Evolutionary conservation across 1,140 invertebrate species (phyloP), one percentile per base, ranked within the genome.

Genomic region (Zaprionus gabonicus): DNA sequence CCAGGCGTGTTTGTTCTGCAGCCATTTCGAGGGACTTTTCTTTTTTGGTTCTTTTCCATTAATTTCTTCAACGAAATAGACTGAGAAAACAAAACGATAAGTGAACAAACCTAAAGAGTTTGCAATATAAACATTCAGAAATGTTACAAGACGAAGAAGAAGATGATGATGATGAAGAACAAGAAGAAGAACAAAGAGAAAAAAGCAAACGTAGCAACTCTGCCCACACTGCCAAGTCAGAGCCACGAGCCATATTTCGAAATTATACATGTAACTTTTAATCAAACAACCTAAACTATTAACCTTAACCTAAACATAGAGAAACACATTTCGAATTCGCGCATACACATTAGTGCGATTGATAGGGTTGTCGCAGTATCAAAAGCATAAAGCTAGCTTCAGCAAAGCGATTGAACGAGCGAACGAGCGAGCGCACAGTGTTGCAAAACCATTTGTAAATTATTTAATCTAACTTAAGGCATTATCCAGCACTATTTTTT

Each of bases 171-270:
- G 31, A 38, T 56, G 23, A 57, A 58, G 27, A 56, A 57, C 23
- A 55, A 62, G 36, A 57, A 58, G 27, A 56, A 62, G 31, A 55
- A 60, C 51, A 57, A 64, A 46, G 31, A 51, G 49, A 78, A 68
- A 57, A 31, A 74, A 55, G 55, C 53, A 68, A 44, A 65, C 38
- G 60, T 65, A 78, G 49, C n/a, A 69, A 80, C 73, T 84, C 81
- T 78, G 84, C 81, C 80, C 83, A 81, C 84, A 88, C 84, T 90
- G 85, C 85, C 85, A 90, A 90, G 85, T 91, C 85, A 90, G 85
- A 91, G 85, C 85, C 85, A 90, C 86, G 85, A 90, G 85, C 85
- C 85, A 90, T 88, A 88, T 88, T 88, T 88, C 81, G 84, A 88
- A 88, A 88, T 88, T 88, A 88, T 78, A 88, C 78, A 88, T 79